Base-by-base conservation (phyloP, 2,113 vertebrate genomes). In the Salvator merianae region DNA sequence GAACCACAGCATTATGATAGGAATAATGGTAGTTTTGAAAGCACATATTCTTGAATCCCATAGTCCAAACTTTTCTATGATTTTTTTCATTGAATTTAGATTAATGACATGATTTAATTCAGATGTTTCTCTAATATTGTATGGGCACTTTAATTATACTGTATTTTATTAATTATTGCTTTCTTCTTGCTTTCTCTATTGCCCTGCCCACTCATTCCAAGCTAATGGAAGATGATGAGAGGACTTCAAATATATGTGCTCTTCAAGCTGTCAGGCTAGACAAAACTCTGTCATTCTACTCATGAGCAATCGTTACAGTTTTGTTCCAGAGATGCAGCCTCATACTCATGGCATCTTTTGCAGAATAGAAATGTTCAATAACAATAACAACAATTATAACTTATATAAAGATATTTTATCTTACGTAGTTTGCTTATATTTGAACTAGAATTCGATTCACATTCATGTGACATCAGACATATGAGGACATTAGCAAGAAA, bases 31-130 rank as follows among this genome's bases (percentile, higher is more conserved):
- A 32, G 10, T 6, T 65, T 53, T 38, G 43, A 38, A 83, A 62
- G 55, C 8, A 84, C 55, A n/a, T 71, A 16, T 71, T 81, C 69
- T n/a, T 55, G 78, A 40, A 18, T 26, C 8, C 28, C 22, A 36
- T 14, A 70, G 32, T 36, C 4, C 12, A 66, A 40, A 16, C 40
- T 47, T 69, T 50, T 2, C 38, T 9, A 38, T 14, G 68, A 71
- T 2, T 20, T 62, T 47, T 28, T 13, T 62, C 36, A 16, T 14
- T 4, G 13, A 62, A 70, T 62, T 38, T 70, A 24, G 10, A 59
- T 71, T 43, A 84, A 84, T 84, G 62, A 59, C 5, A 77, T 76
- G 40, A 76, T 83, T 50, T 66, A 76, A 83, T 76, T 68, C 73
- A 68, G 62, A 68, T 84, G 65, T 20, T 4, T 20, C 62, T 83